Evolutionary conservation across 2,888 invertebrate genomes (phyloP).

Genomic region (Diploptera punctata): DNA sequence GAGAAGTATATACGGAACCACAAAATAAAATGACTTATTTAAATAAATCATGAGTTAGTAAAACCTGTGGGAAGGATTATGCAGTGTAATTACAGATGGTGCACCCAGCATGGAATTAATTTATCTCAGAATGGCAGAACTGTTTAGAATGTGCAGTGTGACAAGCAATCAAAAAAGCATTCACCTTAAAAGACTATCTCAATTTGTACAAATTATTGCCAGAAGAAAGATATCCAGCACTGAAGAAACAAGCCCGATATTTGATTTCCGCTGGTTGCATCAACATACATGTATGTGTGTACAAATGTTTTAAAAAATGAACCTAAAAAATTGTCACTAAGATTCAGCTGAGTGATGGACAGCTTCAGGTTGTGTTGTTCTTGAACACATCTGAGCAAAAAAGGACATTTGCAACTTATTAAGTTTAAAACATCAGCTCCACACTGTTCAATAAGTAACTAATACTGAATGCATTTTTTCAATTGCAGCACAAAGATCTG

Average conservation of each 20-base stretch:
- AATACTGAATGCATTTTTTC: background rate
- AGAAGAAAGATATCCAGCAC: slow-evolving; percentile 5
- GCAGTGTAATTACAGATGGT: no score
- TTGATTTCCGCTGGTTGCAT: background rate
- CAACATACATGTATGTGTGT: background rate
- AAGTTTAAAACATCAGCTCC: background rate
- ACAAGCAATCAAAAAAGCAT: background rate
- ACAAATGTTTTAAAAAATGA: slow-evolving; percentile 2
- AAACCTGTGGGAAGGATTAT: no score
- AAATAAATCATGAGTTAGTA: no score
- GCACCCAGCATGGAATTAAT: no score
- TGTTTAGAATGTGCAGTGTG: no score
- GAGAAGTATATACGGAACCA: no score
- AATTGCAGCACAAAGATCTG: background rate
- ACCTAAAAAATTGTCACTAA: background rate
- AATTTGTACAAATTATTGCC: slow-evolving; percentile 10
- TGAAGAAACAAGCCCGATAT: background rate
- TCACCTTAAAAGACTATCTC: background rate
- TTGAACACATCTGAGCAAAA: background rate
- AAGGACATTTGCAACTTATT: background rate
- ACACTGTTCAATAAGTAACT: background rate
- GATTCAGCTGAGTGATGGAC: background rate
- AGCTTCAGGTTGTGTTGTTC: background rate
- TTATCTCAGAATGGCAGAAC: no score
- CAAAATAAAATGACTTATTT: no score